phyloP scores from a whole-genome alignment of 2,888 invertebrate genomes.

The Mythimna vitellina region DNA sequence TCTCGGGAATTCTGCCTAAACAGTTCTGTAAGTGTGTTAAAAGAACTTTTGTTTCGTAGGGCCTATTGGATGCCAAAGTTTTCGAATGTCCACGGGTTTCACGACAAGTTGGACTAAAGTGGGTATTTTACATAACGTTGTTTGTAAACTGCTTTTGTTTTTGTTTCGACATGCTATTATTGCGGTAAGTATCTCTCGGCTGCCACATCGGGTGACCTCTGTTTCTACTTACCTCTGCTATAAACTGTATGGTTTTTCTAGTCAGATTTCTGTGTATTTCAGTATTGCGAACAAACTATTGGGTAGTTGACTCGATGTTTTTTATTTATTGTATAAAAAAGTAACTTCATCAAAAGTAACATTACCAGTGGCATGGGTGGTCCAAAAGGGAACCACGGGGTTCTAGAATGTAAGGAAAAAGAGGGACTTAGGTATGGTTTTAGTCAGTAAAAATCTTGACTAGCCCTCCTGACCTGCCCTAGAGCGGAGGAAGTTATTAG shows the following conservation, averaged over 20 bases:
- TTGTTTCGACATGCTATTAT: constrained; percentile 22
- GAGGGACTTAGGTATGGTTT: too few relatives aligned
- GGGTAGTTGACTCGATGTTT: too few relatives aligned
- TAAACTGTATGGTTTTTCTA: not conserved
- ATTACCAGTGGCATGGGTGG: too few relatives aligned
- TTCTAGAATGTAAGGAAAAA: too few relatives aligned
- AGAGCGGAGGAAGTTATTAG: too few relatives aligned
- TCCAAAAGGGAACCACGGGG: too few relatives aligned
- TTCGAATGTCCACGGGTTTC: constrained; percentile 36
- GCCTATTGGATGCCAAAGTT: constrained; percentile 30
- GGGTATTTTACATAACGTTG: constrained; percentile 45
- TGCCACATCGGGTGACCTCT: not conserved
- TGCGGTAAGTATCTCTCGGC: not conserved
- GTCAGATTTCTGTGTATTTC: not conserved
- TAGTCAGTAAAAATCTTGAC: too few relatives aligned
- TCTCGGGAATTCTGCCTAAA: constrained; percentile 10
- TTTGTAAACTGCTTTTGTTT: constrained; percentile 33
- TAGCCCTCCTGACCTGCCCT: too few relatives aligned
- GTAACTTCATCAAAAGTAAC: not conserved
- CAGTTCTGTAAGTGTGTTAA: constrained; percentile 33
- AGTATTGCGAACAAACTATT: too few relatives aligned
- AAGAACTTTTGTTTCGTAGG: constrained; percentile 44
- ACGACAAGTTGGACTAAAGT: constrained; percentile 21
- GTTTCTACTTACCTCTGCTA: not conserved
- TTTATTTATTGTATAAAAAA: not conserved